Base-by-base conservation (phyloP, 2,888 invertebrate genomes). In the Lasius platythorax region DNA sequence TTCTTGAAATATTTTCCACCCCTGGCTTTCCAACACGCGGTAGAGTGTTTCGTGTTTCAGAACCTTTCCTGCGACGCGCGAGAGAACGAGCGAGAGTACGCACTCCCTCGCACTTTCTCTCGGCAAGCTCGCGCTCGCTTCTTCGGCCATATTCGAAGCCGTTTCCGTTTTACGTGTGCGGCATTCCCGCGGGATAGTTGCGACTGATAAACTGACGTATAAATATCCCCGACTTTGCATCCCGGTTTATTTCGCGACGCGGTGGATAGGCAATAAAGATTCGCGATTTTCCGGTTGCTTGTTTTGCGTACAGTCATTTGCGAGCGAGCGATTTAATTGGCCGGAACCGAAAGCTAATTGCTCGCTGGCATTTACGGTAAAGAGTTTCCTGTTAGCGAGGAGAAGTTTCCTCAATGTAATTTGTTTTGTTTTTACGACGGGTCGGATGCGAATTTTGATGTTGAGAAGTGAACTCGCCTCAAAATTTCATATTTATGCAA, bases 141-240 rank as follows among this genome's bases (percentile, higher is more conserved):
- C 68, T 15, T 58, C 70, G 12, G 8, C 58, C 58, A 15, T 58
- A 68, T 43, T 43, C 56, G 78, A 43, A 43, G 61, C 28, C 37
- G 61, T 63, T 79, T 37, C n/a, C 64, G 64, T 74, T 79, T 78
- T 84, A 84, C 85, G 88, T 81, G 87, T 63, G 73, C 79, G 8
- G 83, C 86, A 85, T 90, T 85, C 87, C 79, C 68, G 66, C 78
- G 72, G 73, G 76, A 79, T 81, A 78, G 30, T 66, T 82, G n/a
- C 68, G 37, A 64, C 87, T 85, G 90, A 90, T 90, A 90, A 90
- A 86, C 70, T 33, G 90, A 85, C 85, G 86, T 83, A 86, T 87
- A 90, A 90, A 89, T 89, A 90, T 88, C 87, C 82, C 73, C 72
- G 85, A 72, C 90, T 88, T 85, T 79, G 85, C 85, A 84, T 90